Evolutionary conservation across 2,888 invertebrate genomes (phyloP).

Genomic region (Flexamia atlantica): DNA sequence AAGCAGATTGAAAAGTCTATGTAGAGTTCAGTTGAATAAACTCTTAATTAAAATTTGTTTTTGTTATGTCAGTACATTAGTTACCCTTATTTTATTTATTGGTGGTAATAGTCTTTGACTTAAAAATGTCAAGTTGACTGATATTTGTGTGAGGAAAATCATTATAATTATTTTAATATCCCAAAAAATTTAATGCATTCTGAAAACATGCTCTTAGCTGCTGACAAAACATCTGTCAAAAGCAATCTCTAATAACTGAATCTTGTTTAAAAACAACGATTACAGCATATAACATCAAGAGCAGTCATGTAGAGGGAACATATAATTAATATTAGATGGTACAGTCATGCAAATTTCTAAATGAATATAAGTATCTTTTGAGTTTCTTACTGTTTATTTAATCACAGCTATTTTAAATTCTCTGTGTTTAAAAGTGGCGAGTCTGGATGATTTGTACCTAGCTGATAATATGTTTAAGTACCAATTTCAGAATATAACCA

Average conservation of each 20-base stretch:
- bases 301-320: constrained; percentile 14
- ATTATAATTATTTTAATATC: too few relatives aligned
- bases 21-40: too few relatives aligned
- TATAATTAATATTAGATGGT: neutral
- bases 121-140: too few relatives aligned
- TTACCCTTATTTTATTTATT: too few relatives aligned
- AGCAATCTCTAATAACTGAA: constrained; percentile 8
- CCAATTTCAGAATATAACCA: too few relatives aligned
- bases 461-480: too few relatives aligned
- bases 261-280: neutral
- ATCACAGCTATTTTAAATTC: neutral
- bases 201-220: constrained; percentile 20
- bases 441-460: too few relatives aligned
- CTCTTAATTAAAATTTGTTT: too few relatives aligned
- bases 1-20: too few relatives aligned
- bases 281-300: constrained; percentile 32
- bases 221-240: constrained; percentile 12
- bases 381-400: neutral
- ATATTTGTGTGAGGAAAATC: too few relatives aligned
- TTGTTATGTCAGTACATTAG: too few relatives aligned
- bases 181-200: neutral
- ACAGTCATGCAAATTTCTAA: constrained; percentile 24
- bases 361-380: neutral
- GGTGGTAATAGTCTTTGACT: too few relatives aligned
- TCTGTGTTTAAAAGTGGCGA: neutral